A percentile compares a stretch with the other conserved stretches of the same genome.
phyloP scores from a whole-genome alignment of 2,113 vertebrate genomes.

The Acrocephalus kingi region DNA sequence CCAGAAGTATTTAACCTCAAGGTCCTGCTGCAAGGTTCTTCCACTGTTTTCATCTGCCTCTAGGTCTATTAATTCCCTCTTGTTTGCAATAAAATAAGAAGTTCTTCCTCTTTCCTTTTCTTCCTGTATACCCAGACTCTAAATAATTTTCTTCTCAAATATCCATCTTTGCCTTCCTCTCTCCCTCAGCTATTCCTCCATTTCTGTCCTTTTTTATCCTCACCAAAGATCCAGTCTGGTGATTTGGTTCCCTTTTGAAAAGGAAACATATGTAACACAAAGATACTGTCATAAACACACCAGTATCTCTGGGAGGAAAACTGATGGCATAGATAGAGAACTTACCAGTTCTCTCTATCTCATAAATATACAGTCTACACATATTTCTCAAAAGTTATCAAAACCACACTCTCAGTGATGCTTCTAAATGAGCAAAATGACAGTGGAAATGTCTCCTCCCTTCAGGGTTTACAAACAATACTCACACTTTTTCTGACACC shows the following conservation, averaged over 20 bases:
- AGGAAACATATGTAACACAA: slow-evolving; percentile 8
- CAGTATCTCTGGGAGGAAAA: slow-evolving; percentile 5
- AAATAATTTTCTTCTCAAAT: not conserved
- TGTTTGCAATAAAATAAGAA: not conserved
- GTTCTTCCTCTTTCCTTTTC: not conserved
- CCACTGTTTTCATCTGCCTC: not conserved
- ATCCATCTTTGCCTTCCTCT: not conserved
- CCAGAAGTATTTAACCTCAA: not conserved
- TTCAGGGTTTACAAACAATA: not conserved
- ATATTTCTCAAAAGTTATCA: not conserved
- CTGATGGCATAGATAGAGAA: not conserved
- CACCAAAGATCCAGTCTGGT: not conserved
- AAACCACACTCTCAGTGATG: not conserved
- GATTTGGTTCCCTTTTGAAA: not conserved
- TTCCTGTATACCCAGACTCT: not conserved
- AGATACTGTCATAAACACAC: not conserved
- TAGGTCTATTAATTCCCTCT: not conserved
- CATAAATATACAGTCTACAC: not conserved
- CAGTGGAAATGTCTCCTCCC: not conserved
- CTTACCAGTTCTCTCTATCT: not conserved
- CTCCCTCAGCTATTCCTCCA: not conserved
- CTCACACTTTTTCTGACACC: not conserved
- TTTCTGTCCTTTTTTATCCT: not conserved
- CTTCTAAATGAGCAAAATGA: not conserved
- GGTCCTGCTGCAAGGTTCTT: not conserved